Base-by-base conservation (phyloP, 1,140 invertebrate species). In the Goniozus legneri region DNA sequence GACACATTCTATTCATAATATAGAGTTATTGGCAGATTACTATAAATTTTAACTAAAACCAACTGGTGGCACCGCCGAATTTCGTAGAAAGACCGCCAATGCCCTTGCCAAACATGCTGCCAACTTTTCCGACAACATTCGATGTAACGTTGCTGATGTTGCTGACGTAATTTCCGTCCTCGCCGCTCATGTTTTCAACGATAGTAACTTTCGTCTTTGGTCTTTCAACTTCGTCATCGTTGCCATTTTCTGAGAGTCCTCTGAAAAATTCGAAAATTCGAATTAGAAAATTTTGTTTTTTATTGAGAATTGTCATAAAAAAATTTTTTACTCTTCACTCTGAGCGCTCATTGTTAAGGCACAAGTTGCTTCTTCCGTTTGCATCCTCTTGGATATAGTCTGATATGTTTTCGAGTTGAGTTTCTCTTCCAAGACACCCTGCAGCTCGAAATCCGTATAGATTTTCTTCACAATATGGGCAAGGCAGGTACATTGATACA, bases 401-500 rank as follows among this genome's bases (percentile, higher is more conserved):
- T 97, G 91, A 82, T 98, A 98, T 61, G 86, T 87, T 80, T 97
- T 97, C 34, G 89, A 93, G 78, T 97, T 96, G n/a, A 99, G 77
- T 75, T 94, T 93, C 69, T 98, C 95, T 66, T 98, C 96, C 71
- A 95, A 92, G 14, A 99, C 94, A 49, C 97, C 96, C 80, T 99
- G 96, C 42, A 99, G 82, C 77, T 98, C 96, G 78, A 98, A 99
- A 74, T 98, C 96, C 15, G 93, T 93, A 77, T 97, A 98, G 65
- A 98, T 86, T 90, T 99, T 99, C 91, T 98, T 98, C 39, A 96
- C 85, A 56, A 99, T 95, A 68, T 94, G 92, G 64, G 92, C 91
- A 58, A 99, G 83, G 75, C 95, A 98, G 49, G 92, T 94, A 65
- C 97, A 92, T 78, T 99, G 97, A 71, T 96, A 96, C 36, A 91